Conservation (phyloP, 92 coral and sea anemone genomes). For the Hydrozoanthus gracilis region DNA sequence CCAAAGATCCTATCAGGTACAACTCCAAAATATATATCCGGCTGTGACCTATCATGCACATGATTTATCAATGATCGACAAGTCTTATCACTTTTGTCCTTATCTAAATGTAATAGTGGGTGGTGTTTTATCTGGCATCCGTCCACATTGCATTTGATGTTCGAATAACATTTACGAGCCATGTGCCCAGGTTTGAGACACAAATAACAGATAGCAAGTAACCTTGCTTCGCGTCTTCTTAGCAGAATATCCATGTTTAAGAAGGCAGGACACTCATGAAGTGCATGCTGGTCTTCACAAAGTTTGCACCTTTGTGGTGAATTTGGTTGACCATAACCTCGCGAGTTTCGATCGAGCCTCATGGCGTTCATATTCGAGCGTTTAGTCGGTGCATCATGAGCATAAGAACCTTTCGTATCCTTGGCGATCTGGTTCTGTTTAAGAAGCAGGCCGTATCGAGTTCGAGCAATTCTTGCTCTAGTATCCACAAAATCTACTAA, state of each 20-base stretch:
- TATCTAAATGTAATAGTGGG: not conserved
- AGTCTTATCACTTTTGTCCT: not conserved
- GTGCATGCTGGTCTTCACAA: not conserved
- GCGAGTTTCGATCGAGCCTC: too few relatives aligned
- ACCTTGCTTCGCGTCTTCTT: not conserved
- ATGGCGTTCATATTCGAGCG: constrained; percentile 5
- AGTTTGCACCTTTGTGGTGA: not conserved
- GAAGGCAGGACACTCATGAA: not conserved
- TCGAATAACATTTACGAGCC: not conserved
- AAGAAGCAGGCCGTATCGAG: not conserved
- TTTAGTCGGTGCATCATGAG: too few relatives aligned
- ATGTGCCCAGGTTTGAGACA: constrained; percentile 14
- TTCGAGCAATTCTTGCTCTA: not conserved
- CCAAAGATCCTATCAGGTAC: not conserved
- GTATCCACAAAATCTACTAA: not conserved
- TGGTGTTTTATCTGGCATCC: constrained; percentile 11
- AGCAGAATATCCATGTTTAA: not conserved
- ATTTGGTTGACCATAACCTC: too few relatives aligned
- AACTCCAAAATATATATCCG: not conserved
- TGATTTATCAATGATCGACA: not conserved
- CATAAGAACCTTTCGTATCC: not conserved
- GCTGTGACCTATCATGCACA: not conserved
- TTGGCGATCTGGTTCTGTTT: not conserved
- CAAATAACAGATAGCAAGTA: not conserved
- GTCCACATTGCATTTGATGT: not conserved